Percentiles rank a stretch among this genome's conserved stretches.
Evolutionary conservation across 2,113 vertebrate species (phyloP).

Genomic region (Anhinga anhinga): DNA sequence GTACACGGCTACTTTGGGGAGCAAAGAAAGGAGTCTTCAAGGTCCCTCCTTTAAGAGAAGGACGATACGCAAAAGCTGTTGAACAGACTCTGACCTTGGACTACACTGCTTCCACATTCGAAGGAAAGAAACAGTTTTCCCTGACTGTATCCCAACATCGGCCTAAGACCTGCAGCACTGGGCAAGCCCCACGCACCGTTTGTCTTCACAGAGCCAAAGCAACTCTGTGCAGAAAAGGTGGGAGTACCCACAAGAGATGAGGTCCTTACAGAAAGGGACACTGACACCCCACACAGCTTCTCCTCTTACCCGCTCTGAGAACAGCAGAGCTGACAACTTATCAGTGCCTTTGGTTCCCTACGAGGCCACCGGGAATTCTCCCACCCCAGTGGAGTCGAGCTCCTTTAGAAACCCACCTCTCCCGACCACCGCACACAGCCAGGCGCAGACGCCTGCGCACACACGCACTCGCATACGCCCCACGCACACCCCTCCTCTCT

Average conservation of each 20-base stretch:
- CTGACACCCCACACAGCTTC: slow-evolving; percentile 3
- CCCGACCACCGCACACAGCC: background rate
- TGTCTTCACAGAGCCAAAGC: slow-evolving; percentile 17
- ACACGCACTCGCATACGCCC: background rate
- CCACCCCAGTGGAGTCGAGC: slow-evolving; percentile 25
- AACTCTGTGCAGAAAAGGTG: slow-evolving; percentile 24
- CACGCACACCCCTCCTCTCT: background rate
- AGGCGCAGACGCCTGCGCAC: background rate
- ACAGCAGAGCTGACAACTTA: slow-evolving; percentile 39
- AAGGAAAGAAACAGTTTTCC: slow-evolving; percentile 67
- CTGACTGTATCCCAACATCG: slow-evolving; percentile 55
- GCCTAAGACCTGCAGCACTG: slow-evolving; percentile 12
- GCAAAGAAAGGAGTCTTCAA: slow-evolving; percentile 47
- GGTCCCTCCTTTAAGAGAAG: background rate
- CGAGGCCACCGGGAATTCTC: slow-evolving; percentile 44
- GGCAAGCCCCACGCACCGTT: background rate
- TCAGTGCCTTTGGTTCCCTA: slow-evolving; percentile 70
- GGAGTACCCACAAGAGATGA: slow-evolving; percentile 19
- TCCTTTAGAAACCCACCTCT: slow-evolving; percentile 17
- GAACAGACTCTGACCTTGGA: slow-evolving; percentile 60
- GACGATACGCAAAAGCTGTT: slow-evolving; percentile 25
- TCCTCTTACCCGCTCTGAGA: slow-evolving; percentile 46
- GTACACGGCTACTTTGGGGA: slow-evolving; percentile 53
- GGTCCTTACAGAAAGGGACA: slow-evolving; percentile 48
- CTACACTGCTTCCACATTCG: slow-evolving; percentile 49